Evolutionary conservation across 1,140 invertebrate species (phyloP), one percentile per base, ranked within the genome.

Genomic region (Asbolus verrucosus): DNA sequence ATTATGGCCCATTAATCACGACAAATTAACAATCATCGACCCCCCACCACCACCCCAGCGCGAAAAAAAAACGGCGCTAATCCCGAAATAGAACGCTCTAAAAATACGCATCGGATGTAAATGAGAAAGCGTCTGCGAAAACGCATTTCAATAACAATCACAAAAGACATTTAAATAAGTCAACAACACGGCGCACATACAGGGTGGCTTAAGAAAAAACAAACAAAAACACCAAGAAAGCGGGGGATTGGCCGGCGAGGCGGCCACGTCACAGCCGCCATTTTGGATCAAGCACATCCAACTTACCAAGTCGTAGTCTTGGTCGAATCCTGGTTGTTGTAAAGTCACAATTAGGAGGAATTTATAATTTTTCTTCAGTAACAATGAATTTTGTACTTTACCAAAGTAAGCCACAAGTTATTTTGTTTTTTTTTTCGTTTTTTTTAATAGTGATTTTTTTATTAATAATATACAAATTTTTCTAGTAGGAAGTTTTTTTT

Each of bases 401-500:
- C 70, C 41, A 75, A 74, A 71, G 60, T 76, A 76, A 76, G 75
- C 73, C 75, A 76, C 75, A 68, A 77, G 65, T 63, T 76, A 69
- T 65, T 62, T 59, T 71, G 71, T 70, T 59, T 69, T 74, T 77
- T 74, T 73, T 74, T 73, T 67, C 69, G 18, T 77, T 18, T 76
- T 75, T 75, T 77, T 74, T 67, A 61, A 30, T 73, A 61, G 43
- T 73, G 71, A 65, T n/a, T n/a, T 74, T 71, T 73, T 79, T 76
- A 72, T 73, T 77, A 77, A 75, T 76, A 79, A 78, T 79, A 79
- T 79, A 79, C 76, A 79, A 79, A 78, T 77, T 77, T 70, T 77
- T 79, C 73, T 78, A 77, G 73, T 79, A 79, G 72, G 76, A 76
- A 76, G 75, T 68, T 70, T 74, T 72, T 72, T 77, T 61, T 74